These are phyloP conservation scores for Crenichthys baileyi DNA, from an alignment of 2,797 vertebrate species.

Conservation along the genomic window DNA sequence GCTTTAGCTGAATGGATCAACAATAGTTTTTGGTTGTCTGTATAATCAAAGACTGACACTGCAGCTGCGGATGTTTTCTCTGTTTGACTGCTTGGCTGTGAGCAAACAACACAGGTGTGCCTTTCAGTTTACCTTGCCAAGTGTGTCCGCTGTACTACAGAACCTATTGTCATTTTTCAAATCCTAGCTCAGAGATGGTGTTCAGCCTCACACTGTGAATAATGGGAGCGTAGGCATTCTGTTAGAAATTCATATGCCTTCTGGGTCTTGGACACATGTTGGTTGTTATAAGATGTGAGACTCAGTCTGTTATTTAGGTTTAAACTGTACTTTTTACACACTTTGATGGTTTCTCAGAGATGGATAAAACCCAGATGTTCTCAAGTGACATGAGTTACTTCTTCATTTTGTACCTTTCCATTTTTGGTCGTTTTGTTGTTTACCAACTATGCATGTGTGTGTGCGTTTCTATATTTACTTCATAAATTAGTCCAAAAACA, in stretches of 20 bases:
- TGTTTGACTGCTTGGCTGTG: slow-evolving; percentile 26
- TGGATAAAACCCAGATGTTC: not conserved
- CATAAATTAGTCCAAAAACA: not conserved
- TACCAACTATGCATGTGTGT: not conserved
- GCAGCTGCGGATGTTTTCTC: slow-evolving; percentile 10
- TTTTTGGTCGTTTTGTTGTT: not conserved
- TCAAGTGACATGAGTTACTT: not conserved
- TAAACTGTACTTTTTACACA: not conserved
- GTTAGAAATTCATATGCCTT: slow-evolving; percentile 29
- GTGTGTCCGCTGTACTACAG: slow-evolving; percentile 11
- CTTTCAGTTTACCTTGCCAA: not conserved
- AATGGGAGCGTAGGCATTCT: slow-evolving; percentile 32
- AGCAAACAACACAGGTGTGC: slow-evolving; percentile 17
- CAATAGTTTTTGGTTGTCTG: slow-evolving; percentile 30
- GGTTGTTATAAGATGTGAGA: slow-evolving; percentile 4
- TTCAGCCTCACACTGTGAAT: slow-evolving; percentile 27
- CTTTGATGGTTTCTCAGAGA: not conserved
- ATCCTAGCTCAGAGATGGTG: slow-evolving; percentile 23
- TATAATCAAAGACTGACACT: slow-evolving; percentile 45
- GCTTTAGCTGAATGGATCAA: slow-evolving; percentile 45
- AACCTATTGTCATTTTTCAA: slow-evolving; percentile 6
- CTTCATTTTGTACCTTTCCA: not conserved
- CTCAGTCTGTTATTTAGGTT: not conserved
- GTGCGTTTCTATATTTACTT: not conserved
- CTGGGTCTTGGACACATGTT: slow-evolving; percentile 18